Base-by-base conservation (phyloP, 2,888 invertebrate genomes). In the Heteropelma amictum region DNA sequence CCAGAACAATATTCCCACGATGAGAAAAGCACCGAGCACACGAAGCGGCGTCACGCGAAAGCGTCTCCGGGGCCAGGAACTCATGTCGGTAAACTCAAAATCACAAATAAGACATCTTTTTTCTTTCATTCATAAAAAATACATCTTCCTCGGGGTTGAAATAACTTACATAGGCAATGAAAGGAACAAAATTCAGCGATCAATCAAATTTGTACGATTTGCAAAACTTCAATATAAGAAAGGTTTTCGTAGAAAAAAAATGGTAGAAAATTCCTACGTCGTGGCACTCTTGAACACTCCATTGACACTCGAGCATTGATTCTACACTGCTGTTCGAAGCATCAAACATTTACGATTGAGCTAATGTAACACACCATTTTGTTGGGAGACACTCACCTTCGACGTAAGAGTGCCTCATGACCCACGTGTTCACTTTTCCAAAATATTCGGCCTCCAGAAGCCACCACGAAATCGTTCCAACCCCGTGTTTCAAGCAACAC, bases 31-130 rank as follows among this genome's bases (percentile, higher is more conserved):
- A 69, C 77, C 79, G 56, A 86, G 76, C 68, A 80, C 84, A 76
- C 86, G 83, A 60, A 86, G 77, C 70, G 86, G 86, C 51, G 86
- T 86, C 64, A 86, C 81, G 64, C 84, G 86, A 69, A 86, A 84
- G 40, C 86, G 80, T 80, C 86, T 85, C 63, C 85, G 85, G 38
- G 85, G 80, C 80, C 84, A 85, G 69, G 83, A 78, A 79, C 83
- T 85, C 86, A 86, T 86, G 77, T 77, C 82, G 85, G 80, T 84
- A 82, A 82, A 74, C 85, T 83, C 69, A 47, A 40, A 68, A 67
- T 21, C 40, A 70, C 53, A 61, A 70, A 65, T 40, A 28, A 28
- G 7, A 30, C 58, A 65, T 65, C 56, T 40, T 65, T 70, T 65
- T 65, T 23, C n/a, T 60, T 33, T 3, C 7, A 14, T 14, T 5